Evolutionary conservation across 2,888 invertebrate species (phyloP).

Genomic region (Odontocolon sp.): DNA sequence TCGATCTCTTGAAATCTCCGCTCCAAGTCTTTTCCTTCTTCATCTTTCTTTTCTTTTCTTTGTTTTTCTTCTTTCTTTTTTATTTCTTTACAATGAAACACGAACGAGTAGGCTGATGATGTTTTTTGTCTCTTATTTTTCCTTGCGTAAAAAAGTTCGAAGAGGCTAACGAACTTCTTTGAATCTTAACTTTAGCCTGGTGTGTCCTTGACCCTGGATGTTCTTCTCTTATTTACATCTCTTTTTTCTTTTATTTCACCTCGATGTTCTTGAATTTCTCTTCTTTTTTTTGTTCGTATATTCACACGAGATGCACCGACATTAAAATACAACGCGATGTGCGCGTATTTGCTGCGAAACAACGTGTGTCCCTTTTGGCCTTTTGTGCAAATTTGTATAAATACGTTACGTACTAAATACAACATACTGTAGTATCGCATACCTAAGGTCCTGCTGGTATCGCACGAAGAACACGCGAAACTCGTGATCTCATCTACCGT

Average conservation of each 20-base stretch:
- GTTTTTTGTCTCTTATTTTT: neutral
- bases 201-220: slow-evolving; percentile 65
- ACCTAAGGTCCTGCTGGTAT: neutral
- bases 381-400: slow-evolving; percentile 3
- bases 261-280: neutral
- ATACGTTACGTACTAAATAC: neutral
- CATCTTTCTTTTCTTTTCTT: neutral
- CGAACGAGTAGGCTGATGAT: slow-evolving; percentile 22
- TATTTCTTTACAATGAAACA: neutral
- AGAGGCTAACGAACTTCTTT: slow-evolving; percentile 44
- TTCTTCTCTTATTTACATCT: neutral
- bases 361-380: neutral
- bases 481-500: slow-evolving; percentile 33
- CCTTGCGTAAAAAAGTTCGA: neutral
- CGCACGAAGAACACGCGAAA: slow-evolving; percentile 13
- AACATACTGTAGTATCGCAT: slow-evolving; percentile 20
- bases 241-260: slow-evolving; percentile 3
- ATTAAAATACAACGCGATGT: neutral
- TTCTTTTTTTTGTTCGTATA: neutral
- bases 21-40: neutral
- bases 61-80: neutral
- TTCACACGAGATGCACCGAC: neutral
- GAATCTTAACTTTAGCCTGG: neutral
- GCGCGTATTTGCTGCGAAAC: slow-evolving; percentile 9
- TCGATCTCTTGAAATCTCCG: slow-evolving; percentile 45